Percentiles rank a stretch among this genome's conserved stretches.
These are phyloP conservation scores for Hypotaenidia philippensis DNA, from an alignment of 2,797 vertebrate genomes.

Conservation along the genomic window DNA sequence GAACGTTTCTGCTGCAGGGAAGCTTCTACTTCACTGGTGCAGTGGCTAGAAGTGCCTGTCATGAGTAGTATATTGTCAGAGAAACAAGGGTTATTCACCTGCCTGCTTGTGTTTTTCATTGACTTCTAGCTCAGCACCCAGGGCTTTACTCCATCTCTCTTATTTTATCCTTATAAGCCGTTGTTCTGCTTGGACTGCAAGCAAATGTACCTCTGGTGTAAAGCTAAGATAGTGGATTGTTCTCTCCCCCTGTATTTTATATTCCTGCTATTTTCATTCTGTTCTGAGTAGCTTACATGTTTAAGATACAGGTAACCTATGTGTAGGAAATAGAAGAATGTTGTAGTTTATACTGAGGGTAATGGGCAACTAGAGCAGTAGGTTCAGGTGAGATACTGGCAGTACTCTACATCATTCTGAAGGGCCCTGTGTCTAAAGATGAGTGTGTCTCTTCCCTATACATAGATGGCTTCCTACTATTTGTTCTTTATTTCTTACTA, in stretches of 20 bases:
- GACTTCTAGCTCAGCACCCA: not conserved
- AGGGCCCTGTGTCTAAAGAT: not conserved
- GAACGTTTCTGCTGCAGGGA: not conserved
- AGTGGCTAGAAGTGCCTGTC: not conserved
- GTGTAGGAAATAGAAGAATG: not conserved
- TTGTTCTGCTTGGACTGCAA: not conserved
- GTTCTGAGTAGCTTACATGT: not conserved
- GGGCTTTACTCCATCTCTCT: not conserved
- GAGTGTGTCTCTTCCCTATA: not conserved
- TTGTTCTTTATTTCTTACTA: not conserved
- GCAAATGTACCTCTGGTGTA: not conserved
- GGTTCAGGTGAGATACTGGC: not conserved
- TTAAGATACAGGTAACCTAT: not conserved
- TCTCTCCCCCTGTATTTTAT: not conserved
- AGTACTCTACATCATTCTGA: not conserved
- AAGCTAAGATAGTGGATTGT: not conserved
- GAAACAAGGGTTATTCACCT: not conserved
- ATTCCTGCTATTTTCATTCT: not conserved
- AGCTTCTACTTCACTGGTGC: not conserved
- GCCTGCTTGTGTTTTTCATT: fast-evolving
- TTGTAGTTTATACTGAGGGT: not conserved
- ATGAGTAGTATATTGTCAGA: not conserved
- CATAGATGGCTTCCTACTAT: not conserved
- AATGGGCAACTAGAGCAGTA: not conserved
- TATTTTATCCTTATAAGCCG: not conserved